Evolutionary conservation across 1,140 invertebrate genomes (phyloP).

Genomic region (Leptinotarsa defecta): DNA sequence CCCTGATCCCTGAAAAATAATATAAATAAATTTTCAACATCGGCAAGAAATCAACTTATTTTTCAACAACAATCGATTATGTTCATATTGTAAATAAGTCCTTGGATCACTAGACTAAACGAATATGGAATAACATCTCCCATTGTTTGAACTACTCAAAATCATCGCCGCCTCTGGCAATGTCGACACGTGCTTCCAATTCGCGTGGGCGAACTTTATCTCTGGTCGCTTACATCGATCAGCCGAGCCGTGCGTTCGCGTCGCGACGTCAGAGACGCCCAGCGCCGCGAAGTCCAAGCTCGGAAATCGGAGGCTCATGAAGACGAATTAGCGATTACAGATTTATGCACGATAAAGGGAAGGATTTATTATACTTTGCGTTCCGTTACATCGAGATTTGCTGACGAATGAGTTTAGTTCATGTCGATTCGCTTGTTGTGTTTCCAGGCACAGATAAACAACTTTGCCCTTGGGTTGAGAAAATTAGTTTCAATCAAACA

Average conservation of each 20-base stretch:
- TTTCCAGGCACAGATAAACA: too few species aligned
- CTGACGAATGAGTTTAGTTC: neutral
- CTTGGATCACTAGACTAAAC: too few species aligned
- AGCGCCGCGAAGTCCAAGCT: constrained; percentile 12
- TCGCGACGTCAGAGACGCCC: constrained; percentile 14
- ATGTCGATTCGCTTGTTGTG: neutral
- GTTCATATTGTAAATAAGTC: too few species aligned
- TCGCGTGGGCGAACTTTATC: constrained; percentile 11
- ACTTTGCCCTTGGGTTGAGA: too few species aligned
- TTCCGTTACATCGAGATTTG: neutral
- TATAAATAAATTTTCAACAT: too few species aligned
- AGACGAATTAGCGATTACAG: constrained; percentile 6
- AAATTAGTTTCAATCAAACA: too few species aligned
- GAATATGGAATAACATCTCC: too few species aligned
- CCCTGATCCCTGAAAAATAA: too few species aligned
- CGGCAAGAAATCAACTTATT: too few species aligned
- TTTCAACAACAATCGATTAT: too few species aligned
- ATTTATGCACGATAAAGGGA: neutral
- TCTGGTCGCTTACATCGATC: constrained; percentile 12
- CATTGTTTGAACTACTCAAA: too few species aligned
- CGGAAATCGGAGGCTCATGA: constrained; percentile 1
- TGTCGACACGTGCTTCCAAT: neutral
- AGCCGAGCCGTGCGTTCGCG: neutral
- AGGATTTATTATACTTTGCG: neutral
- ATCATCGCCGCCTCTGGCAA: neutral